phyloP scores from a whole-genome alignment of 2,113 vertebrate genomes.

The Epinephelus cyanopodus region DNA sequence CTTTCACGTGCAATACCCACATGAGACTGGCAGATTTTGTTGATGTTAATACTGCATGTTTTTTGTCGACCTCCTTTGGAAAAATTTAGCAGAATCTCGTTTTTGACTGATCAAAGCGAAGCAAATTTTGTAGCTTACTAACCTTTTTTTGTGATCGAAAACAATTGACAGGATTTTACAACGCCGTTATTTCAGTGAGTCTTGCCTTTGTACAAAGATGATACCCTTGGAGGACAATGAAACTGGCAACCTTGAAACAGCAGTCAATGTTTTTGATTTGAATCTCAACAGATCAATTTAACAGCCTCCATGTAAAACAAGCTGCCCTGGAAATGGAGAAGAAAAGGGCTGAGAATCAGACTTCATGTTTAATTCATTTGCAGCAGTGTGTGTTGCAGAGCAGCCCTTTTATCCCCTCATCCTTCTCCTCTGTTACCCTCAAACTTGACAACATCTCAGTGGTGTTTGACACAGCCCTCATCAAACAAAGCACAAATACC shows the following conservation, averaged over 20 bases:
- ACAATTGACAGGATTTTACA: conserved; percentile 60
- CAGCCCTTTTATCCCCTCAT: conserved; percentile 43
- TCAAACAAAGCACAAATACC: conserved; percentile 81
- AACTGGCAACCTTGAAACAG: conserved; percentile 41
- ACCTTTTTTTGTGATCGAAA: conserved; percentile 52
- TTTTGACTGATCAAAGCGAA: conserved; percentile 53
- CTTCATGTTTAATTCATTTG: conserved; percentile 29
- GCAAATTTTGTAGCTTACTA: conserved; percentile 69
- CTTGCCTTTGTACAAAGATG: conserved; percentile 61
- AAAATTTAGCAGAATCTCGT: conserved; percentile 41
- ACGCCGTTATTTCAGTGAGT: conserved; percentile 29
- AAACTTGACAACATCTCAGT: conserved; percentile 57
- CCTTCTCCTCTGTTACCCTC: conserved; percentile 17
- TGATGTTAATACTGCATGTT: conserved; percentile 81
- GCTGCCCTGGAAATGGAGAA: conserved; percentile 32
- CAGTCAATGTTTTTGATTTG: conserved; percentile 35
- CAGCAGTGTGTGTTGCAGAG: conserved; percentile 46
- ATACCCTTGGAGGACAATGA: conserved; percentile 49
- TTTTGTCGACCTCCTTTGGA: conserved; percentile 61
- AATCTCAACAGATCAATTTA: conserved; percentile 39
- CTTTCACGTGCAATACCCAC: conserved; percentile 70
- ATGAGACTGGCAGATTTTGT: conserved; percentile 63
- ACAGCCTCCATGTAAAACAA: conserved; percentile 39
- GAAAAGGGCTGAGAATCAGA: conserved; percentile 52
- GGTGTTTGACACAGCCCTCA: conserved; percentile 60